phyloP scores from a whole-genome alignment of 35 echinoderm and acorn worm species.

The Chiridota heheva region DNA sequence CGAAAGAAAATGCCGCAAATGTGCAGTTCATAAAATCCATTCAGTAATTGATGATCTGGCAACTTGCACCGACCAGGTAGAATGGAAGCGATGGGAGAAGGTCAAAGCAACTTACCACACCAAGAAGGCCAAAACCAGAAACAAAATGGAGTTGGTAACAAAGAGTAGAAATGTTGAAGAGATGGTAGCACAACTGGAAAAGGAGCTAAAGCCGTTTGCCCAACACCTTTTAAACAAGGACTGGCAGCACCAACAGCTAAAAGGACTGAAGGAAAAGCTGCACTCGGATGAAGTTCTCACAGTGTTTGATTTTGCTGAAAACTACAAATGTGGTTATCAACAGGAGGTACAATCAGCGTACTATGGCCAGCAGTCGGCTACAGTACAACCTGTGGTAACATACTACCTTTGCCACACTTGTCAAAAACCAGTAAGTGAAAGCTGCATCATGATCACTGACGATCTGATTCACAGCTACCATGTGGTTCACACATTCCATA shows the following conservation, averaged over 20 bases:
- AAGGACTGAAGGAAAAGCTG: conserved; percentile 39
- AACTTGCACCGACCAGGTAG: not conserved
- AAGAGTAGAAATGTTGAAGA: conserved; percentile 25
- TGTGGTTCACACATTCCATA: conserved; percentile 31
- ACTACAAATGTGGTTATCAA: conserved; percentile 71
- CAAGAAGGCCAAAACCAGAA: conserved; percentile 20
- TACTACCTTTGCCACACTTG: conserved; percentile 56
- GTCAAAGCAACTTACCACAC: conserved; percentile 32
- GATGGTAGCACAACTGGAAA: conserved; percentile 48
- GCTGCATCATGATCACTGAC: conserved; percentile 42
- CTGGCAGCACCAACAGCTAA: conserved; percentile 64
- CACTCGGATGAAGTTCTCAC: conserved; percentile 15
- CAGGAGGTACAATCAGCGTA: conserved; percentile 78
- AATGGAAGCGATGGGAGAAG: conserved; percentile 52
- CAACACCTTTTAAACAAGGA: conserved; percentile 71
- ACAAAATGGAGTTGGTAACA: conserved; percentile 29
- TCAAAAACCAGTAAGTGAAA: conserved; percentile 31
- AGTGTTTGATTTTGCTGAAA: conserved; percentile 71
- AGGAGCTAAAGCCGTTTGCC: conserved; percentile 37
- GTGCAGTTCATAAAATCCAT: conserved; percentile 19
- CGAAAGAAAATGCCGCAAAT: not conserved
- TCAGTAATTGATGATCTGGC: not conserved
- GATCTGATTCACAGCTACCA: conserved; percentile 30
- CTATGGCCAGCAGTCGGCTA: conserved; percentile 59
- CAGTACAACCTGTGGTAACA: conserved; percentile 61